Evolutionary conservation across 2,113 vertebrate species (phyloP).

Genomic region (Micromys minutus): DNA sequence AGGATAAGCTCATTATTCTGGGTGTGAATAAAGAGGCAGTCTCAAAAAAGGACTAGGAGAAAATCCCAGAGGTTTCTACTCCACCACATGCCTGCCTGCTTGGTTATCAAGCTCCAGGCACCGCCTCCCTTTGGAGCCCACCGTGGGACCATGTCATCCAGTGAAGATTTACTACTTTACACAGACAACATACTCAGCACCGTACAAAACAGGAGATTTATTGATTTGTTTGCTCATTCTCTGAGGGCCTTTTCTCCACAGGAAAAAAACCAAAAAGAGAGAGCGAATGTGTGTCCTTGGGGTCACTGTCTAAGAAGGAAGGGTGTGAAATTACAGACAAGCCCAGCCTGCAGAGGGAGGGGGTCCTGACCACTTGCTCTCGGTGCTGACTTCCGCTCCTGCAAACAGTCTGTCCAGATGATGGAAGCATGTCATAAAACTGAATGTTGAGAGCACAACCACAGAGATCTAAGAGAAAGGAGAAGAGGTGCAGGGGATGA

Average conservation of each 20-base stretch:
- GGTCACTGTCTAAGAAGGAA: conserved; percentile 30
- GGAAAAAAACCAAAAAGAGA: not conserved
- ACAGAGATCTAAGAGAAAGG: not conserved
- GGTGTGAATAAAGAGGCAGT: not conserved
- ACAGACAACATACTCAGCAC: conserved; percentile 19
- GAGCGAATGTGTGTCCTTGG: not conserved
- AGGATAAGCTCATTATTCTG: not conserved
- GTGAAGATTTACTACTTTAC: not conserved
- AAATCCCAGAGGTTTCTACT: not conserved
- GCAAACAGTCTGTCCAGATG: conserved; percentile 48
- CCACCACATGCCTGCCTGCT: not conserved
- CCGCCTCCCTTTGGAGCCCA: not conserved
- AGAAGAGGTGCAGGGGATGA: not conserved
- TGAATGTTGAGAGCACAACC: not conserved
- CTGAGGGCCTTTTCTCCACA: conserved; percentile 43
- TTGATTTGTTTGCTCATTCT: conserved; percentile 64
- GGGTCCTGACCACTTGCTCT: not conserved
- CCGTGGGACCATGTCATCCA: accelerated
- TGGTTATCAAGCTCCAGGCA: not conserved
- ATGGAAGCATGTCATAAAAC: conserved; percentile 21
- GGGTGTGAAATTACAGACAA: not conserved
- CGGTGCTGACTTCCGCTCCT: not conserved
- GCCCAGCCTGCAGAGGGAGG: accelerated
- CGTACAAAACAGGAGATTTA: conserved; percentile 53
- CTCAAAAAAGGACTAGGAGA: not conserved